Conservation (phyloP, 2,888 invertebrate genomes). For the Nemapogon koenigi region DNA sequence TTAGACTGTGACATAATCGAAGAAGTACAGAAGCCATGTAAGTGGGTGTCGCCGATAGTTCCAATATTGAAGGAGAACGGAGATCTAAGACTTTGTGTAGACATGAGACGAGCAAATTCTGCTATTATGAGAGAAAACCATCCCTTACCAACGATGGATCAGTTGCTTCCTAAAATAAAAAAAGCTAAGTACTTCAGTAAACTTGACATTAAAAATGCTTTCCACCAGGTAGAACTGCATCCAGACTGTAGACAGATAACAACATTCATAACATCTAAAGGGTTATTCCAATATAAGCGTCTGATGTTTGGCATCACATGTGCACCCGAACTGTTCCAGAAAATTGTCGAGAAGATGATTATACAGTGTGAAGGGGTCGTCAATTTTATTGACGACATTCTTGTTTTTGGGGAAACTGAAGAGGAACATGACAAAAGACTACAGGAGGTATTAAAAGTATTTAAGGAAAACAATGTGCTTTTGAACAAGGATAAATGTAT, state of each 20-base stretch:
- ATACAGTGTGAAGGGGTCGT: slow-evolving; percentile 24
- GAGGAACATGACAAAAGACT: slow-evolving; percentile 24
- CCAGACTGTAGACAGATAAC: too few species aligned
- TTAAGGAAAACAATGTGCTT: slow-evolving; percentile 13
- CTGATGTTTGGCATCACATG: slow-evolving; percentile 34
- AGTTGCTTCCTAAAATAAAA: too few species aligned
- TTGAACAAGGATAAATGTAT: slow-evolving; percentile 23
- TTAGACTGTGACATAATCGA: slow-evolving; percentile 20
- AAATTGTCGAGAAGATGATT: slow-evolving; percentile 28
- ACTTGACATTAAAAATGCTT: too few species aligned
- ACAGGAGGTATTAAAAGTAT: slow-evolving; percentile 14
- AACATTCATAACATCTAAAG: too few species aligned
- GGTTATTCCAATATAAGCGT: too few species aligned
- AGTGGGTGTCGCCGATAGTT: slow-evolving; percentile 22
- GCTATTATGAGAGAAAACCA: too few species aligned
- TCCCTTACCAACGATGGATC: too few species aligned
- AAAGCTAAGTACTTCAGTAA: too few species aligned
- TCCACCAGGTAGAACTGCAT: too few species aligned
- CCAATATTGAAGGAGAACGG: slow-evolving; percentile 20
- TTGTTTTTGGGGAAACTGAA: slow-evolving; percentile 22
- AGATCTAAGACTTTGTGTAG: slow-evolving; percentile 14
- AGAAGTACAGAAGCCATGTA: slow-evolving; percentile 20
- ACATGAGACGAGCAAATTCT: too few species aligned
- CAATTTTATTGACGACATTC: slow-evolving; percentile 33
- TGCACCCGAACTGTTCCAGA: slow-evolving; percentile 40